Conservation (phyloP, 2,113 vertebrate species). For the Hyaena hyaena region DNA sequence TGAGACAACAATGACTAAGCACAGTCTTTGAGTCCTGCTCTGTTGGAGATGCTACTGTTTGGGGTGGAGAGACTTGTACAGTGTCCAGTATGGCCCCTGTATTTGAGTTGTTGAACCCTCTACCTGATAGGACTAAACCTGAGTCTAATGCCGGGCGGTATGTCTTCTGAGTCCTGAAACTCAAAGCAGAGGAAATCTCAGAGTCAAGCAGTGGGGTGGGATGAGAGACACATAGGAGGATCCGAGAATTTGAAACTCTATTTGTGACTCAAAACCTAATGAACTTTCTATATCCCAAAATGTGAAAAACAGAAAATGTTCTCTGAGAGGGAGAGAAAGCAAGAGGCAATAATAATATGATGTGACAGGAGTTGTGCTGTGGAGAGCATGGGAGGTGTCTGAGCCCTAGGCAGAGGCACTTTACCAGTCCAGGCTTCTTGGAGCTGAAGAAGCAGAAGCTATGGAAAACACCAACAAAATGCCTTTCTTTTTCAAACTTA, state of each 20-base stretch:
- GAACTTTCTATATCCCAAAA: neutral
- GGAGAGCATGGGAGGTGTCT: neutral
- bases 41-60: neutral
- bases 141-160: neutral
- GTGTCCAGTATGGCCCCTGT: neutral
- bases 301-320: neutral
- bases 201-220: rapidly evolving
- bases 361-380: rapidly evolving
- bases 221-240: neutral
- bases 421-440: neutral
- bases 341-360: neutral
- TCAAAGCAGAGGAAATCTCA: neutral
- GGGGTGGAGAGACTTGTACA: neutral
- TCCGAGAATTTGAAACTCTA: neutral
- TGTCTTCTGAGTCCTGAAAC: neutral
- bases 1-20: neutral
- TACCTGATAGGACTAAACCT: neutral
- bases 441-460: neutral
- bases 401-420: neutral
- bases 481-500: neutral
- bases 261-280: neutral
- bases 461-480: neutral
- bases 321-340: neutral
- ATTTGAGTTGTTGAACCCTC: neutral
- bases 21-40: neutral